Evolutionary conservation across 2,797 vertebrate species (phyloP).

Genomic region (Periparus ater): DNA sequence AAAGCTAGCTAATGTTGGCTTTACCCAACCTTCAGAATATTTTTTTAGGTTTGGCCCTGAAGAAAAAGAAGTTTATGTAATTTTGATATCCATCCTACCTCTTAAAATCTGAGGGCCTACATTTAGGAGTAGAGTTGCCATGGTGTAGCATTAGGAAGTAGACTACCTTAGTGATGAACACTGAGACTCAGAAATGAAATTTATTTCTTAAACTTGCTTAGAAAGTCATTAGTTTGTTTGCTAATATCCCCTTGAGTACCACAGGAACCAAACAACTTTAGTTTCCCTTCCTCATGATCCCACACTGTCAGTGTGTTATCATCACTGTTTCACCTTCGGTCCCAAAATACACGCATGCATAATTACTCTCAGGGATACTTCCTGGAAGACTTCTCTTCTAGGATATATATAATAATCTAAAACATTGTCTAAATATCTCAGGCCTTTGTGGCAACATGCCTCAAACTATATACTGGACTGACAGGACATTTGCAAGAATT

Average conservation of each 20-base stretch:
- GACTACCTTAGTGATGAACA: neutral
- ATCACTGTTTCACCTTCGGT: neutral
- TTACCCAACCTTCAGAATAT: neutral
- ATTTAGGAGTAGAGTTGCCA: neutral
- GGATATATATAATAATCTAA: neutral
- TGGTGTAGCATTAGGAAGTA: neutral
- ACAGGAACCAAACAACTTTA: neutral
- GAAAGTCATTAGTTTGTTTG: neutral
- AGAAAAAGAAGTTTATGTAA: neutral
- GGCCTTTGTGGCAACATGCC: neutral
- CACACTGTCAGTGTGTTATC: neutral
- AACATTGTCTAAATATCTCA: neutral
- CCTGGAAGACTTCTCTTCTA: neutral
- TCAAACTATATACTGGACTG: neutral
- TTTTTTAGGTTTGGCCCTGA: neutral
- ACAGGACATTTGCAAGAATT: neutral
- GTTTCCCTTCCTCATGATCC: neutral
- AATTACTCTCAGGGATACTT: neutral
- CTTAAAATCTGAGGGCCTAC: neutral
- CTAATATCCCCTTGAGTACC: neutral
- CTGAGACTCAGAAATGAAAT: neutral
- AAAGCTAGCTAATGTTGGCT: neutral
- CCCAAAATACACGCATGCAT: rapidly evolving
- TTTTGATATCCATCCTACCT: neutral
- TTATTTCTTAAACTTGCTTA: neutral